Evolutionary conservation across 1,140 invertebrate species (phyloP).

Genomic region (Chelonus insularis): DNA sequence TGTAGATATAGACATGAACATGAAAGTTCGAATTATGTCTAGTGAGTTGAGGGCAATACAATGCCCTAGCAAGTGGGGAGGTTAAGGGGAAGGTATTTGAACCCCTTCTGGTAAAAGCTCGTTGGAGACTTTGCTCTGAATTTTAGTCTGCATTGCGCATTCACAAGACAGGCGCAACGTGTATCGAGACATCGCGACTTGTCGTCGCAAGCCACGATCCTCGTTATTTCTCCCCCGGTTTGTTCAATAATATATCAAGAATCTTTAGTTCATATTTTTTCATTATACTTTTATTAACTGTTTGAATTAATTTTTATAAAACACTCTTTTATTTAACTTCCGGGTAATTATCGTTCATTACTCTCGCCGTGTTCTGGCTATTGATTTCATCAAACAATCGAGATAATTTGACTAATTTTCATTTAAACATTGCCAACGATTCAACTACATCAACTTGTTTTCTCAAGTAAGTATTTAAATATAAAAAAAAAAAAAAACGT

Average conservation of each 20-base stretch:
- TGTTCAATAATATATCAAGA: constrained; percentile 2
- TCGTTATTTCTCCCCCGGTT: constrained; percentile 28
- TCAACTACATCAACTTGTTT: background rate
- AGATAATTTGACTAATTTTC: background rate
- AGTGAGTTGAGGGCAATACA: too few species aligned
- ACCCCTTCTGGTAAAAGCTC: constrained; percentile 33
- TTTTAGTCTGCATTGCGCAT: constrained; percentile 54
- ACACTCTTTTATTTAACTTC: too few species aligned
- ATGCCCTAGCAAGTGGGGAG: background rate
- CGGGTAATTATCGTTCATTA: background rate
- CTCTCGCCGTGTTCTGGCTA: background rate
- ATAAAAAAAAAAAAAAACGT: too few species aligned
- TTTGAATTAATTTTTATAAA: too few species aligned
- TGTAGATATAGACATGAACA: too few species aligned
- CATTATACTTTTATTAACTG: too few species aligned
- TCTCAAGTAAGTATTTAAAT: background rate
- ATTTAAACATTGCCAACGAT: background rate
- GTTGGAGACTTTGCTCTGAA: constrained; percentile 33
- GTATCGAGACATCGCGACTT: constrained; percentile 30
- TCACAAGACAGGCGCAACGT: constrained; percentile 48
- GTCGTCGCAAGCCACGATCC: constrained; percentile 29
- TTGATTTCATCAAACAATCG: background rate
- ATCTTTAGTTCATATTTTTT: background rate
- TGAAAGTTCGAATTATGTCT: too few species aligned
- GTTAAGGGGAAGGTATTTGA: constrained; percentile 44